These are phyloP conservation scores for Cricetomys ansorgei DNA, from an alignment of 2,113 vertebrate species.

Conservation along the genomic window DNA sequence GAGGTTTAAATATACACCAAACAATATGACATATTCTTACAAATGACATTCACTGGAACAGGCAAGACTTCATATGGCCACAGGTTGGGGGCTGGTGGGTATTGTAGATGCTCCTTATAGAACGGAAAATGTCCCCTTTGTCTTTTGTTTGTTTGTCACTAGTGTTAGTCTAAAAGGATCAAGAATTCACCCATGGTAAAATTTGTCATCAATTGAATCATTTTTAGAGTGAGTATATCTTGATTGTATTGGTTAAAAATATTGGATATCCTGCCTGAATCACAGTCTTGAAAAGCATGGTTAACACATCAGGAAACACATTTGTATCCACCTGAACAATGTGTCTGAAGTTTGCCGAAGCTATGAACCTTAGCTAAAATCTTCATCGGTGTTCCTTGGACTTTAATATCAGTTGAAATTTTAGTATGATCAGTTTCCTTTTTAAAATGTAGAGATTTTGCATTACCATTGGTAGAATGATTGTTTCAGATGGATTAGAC, in stretches of 20 bases:
- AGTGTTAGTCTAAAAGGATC: neutral
- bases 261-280: neutral
- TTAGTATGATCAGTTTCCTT: neutral
- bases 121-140: neutral
- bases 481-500: neutral
- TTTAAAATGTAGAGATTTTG: neutral
- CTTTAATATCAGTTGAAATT: neutral
- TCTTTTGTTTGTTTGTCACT: neutral
- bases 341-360: neutral
- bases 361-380: neutral
- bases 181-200: neutral
- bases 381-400: neutral
- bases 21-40: neutral
- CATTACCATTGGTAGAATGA: neutral
- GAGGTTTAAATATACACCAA: neutral
- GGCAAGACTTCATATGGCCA: neutral
- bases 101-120: neutral
- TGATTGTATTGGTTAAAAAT: neutral
- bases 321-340: neutral
- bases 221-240: conserved; percentile 7
- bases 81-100: neutral
- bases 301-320: neutral
- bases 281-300: neutral
- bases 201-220: neutral
- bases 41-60: neutral